Base-by-base conservation (phyloP, 2,113 vertebrate species). In the Paramisgurnus dabryanus region DNA sequence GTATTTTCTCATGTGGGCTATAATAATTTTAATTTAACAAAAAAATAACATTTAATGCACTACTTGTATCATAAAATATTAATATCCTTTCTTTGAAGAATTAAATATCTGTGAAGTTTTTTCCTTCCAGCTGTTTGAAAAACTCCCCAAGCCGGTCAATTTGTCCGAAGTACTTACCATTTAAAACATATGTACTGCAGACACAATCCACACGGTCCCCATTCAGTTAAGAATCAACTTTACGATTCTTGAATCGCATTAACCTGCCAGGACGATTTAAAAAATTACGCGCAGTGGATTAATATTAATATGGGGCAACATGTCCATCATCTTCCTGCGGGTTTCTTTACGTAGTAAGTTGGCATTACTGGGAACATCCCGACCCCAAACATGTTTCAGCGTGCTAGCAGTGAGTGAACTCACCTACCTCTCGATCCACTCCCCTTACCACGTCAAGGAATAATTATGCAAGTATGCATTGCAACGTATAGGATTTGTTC, bases 391-490 rank as follows among this genome's bases (percentile, higher is more conserved):
- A 18, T 66, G 68, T 64, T 17, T n/a, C 6, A 18, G 50, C 18
- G n/a, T 40, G 53, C 49, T 61, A 61, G 71, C 67, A 22, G 18
- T 79, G 57, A 69, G 64, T 58, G 41, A 68, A 27, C 27, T 27
- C 27, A 57, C 34, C 64, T 72, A 67, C 13, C 69, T 79, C 39
- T 57, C 5, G 49, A 27, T 76, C 65, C 57, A 64, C 66, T 70
- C 71, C 83, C 50, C 76, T 60, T 63, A 22, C 67, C 83, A 80
- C 77, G 83, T 85, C 80, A 67, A 80, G 61, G 45, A 11, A 76
- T 76, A 79, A 85, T 80, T 85, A 85, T 76, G 83, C 83, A 85
- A 85, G 74, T 72, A 43, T 67, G 58, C 72, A 76, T 39, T 47
- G 2, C 81, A 12, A 63, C 9, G 61, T 45, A 11, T 60, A 65